These are phyloP conservation scores for Cantharis rustica DNA, from an alignment of 2,888 invertebrate genomes.

Conservation along the genomic window DNA sequence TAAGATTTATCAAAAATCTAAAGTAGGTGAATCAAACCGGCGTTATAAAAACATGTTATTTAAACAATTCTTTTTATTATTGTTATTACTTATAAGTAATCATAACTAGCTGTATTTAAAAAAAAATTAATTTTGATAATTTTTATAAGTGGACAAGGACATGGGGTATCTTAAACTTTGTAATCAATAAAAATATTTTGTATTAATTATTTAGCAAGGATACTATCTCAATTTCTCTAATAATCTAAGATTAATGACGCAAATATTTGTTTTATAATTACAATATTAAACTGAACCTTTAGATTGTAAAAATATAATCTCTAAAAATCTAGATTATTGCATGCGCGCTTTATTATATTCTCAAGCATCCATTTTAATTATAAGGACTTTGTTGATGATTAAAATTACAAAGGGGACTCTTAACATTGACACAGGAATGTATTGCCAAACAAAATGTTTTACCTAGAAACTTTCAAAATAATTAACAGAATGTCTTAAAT, in stretches of 20 bases:
- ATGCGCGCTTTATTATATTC: neutral
- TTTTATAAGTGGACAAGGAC: neutral
- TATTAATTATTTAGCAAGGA: neutral
- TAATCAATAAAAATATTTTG: neutral
- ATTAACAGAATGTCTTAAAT: neutral
- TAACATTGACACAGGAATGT: neutral
- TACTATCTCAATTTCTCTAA: neutral
- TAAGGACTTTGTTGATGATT: neutral
- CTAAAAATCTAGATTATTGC: neutral
- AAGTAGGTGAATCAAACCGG: no score
- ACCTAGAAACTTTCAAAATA: neutral
- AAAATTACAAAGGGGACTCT: neutral
- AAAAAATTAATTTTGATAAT: neutral
- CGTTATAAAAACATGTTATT: neutral
- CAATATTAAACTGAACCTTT: neutral
- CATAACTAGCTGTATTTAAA: neutral
- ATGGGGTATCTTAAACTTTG: neutral
- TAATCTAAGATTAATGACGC: conserved; percentile 9
- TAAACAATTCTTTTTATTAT: neutral
- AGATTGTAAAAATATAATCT: neutral
- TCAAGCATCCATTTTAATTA: neutral
- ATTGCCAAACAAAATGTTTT: neutral
- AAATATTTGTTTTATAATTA: neutral
- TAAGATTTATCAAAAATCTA: no score
- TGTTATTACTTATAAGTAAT: neutral